Percentiles rank a stretch among this genome's conserved stretches.
Conservation (phyloP, 2,797 vertebrate genomes). For the Siniperca undulata region DNA sequence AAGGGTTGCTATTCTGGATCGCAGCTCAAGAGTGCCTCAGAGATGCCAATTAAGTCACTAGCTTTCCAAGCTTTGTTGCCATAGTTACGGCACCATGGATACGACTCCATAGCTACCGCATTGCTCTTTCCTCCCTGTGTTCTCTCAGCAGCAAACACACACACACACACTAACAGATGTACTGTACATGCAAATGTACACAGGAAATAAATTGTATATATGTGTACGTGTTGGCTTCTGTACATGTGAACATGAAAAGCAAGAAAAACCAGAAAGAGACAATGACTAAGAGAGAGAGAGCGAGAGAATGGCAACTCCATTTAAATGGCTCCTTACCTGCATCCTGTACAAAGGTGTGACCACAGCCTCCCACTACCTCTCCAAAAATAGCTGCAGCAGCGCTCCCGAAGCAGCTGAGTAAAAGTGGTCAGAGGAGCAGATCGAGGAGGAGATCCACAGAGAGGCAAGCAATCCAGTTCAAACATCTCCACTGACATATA, state of each 20-base stretch:
- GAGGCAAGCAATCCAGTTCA: slow-evolving; percentile 73
- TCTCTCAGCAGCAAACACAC: slow-evolving; percentile 52
- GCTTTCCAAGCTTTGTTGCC: slow-evolving; percentile 87
- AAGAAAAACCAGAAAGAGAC: background rate
- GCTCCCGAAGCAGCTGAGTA: slow-evolving; percentile 66
- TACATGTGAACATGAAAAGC: background rate
- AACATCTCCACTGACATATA: slow-evolving; percentile 70
- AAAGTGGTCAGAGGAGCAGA: slow-evolving; percentile 76
- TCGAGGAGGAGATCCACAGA: slow-evolving; percentile 71
- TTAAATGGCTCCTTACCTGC: slow-evolving; percentile 77
- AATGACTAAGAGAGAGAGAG: background rate
- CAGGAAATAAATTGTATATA: background rate
- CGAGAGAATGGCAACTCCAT: slow-evolving; percentile 30
- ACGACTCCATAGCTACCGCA: slow-evolving; percentile 84
- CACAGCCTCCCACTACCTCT: slow-evolving; percentile 81
- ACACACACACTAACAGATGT: slow-evolving; percentile 37
- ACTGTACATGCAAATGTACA: slow-evolving; percentile 38
- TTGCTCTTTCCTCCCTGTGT: slow-evolving; percentile 72
- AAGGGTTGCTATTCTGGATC: slow-evolving; percentile 87
- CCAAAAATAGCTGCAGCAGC: slow-evolving; percentile 83
- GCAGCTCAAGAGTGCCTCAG: slow-evolving; percentile 72
- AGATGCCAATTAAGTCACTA: slow-evolving; percentile 86
- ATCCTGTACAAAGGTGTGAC: slow-evolving; percentile 83
- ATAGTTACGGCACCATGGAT: slow-evolving; percentile 84
- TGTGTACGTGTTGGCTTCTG: background rate